Base-by-base conservation (phyloP, 2,113 vertebrate genomes). In the Bungarus multicinctus region DNA sequence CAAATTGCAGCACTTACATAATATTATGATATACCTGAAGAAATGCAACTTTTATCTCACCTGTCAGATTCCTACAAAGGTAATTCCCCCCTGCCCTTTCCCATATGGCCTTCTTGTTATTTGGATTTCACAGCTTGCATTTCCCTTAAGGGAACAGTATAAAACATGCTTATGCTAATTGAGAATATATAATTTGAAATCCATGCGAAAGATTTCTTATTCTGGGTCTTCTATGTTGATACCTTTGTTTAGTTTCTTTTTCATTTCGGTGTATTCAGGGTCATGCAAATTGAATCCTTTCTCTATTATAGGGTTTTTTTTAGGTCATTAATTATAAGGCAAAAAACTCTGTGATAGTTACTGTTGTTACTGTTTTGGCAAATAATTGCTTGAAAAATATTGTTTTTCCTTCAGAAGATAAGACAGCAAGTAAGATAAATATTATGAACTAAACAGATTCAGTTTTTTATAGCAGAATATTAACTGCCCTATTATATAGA, bases 1-100 rank as follows among this genome's bases (percentile, higher is more conserved):
- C 25, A 96, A 96, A 95, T 93, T 95, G 87, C 16, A 94, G 27
- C 69, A 81, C 86, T 96, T 96, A 85, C 6, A 92, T 90, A 94
- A 95, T 92, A 85, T 88, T 94, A 12, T 93, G 94, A 92, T 58
- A 95, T 91, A 95, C 55, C 92, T 95, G 90, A 96, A 20, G 92
- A 43, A 96, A 94, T 93, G 50, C 74, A 93, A 94, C 87, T 30
- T 95, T 95, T 87, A 88, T 95, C 91, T 96, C 53, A 94, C 88
- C 85, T 25, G 52, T 47, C 27, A 93, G 93, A 30, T 8, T 93
- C 54, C 88, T 90, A 85, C 45, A 97, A 94, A 69, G 93, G 39
- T 58, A 95, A 91, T 90, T 60, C 27, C 7, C 47, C 58, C 25
- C n/a, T 55, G 23, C 69, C 18, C 34, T 94, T 93, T 89, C 87